Evolutionary conservation across 2,797 vertebrate genomes (phyloP), one percentile per base, ranked within the genome.

Genomic region (Fistularia commersonii): DNA sequence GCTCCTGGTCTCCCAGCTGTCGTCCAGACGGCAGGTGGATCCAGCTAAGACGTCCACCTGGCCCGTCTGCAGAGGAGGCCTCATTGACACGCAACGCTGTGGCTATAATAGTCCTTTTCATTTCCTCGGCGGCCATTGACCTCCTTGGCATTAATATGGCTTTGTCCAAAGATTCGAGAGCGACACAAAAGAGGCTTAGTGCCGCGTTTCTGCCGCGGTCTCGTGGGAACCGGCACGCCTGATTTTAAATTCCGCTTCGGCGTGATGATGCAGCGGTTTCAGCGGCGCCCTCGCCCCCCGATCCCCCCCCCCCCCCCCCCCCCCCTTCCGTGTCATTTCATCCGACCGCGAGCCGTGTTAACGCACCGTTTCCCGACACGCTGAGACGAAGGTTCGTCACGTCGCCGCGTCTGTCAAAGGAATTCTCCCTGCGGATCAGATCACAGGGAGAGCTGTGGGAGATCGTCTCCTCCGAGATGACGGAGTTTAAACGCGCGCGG

Each of bases 121-220:
- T 35, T 35, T 35, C 34, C 6, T 35, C 34, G 6, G 8, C 34
- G 6, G 34, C 6, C 34, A 6, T 35, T n/a, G n/a, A n/a, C n/a
- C n/a, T 66, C 65, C 61, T 68, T 61, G 54, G 64, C 34, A 4
- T 68, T 68, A 80, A 78, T 51, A 36, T 65, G 63, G 67, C 69
- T 74, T 76, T 72, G 38, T 64, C 32, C 31, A 37, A 64, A 60
- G 51, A 66, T 74, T 75, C 55, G 12, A 65, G 49, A 59, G 41
- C 42, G 51, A 38, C 46, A 73, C 66, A 70, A 68, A 69, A 58
- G 58, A 57, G 48, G 37, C 61, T 63, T 61, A 57, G 68, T 55
- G 55, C 52, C 11, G 6, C 32, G 60, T 62, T 69, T 50, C 54
- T 48, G 39, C 39, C 48, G 3, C 15, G 12, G 59, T 47, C 40